Base-by-base conservation (phyloP, 1,140 invertebrate species). In the Trichonephila inaurata region DNA sequence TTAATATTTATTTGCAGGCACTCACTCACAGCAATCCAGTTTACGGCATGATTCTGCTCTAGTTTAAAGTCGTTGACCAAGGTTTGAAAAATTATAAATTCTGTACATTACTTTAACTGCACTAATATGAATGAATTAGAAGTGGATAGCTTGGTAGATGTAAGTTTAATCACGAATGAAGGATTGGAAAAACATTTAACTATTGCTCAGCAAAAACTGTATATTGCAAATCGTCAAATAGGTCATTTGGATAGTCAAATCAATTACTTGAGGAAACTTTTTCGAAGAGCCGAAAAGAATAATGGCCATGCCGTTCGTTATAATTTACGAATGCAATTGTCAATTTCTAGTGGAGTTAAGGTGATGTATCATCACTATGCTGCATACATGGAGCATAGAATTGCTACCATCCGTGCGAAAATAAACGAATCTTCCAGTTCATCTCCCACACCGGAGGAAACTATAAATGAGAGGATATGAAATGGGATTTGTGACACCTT, bases 351-450 rank as follows among this genome's bases (percentile, higher is more conserved):
- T 85, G 93, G 93, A 44, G 89, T 94, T 14, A 94, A 94, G 62
- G 89, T 94, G 18, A 94, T 94, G 93, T 90, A 91, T 77, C 88
- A 94, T 33, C 88, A 94, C 60, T 94, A 86, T 72, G 88, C 88
- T 14, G 64, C 87, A 7, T 69, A 69, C 1, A 72, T 90, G 58
- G 88, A 90, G 72, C 81, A 58, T 2, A 85, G 66, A 86, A 89
- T 89, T 44, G 83, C 14, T 10, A 33, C 28, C 2, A 19, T 94
- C 24, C 16, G 66, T n/a, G 7, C 81, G 1, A 82, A 28, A 66
- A 51, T 92, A 2, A 21, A 61, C 40, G 44, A 18, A 10, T 40
- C 61, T 77, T 60, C 89, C 4, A 44, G 62, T 10, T 72, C 69
- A 58, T 77, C 66, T 18, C 64, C 87, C 6, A 60, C 69, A 58